Conservation (phyloP, 2,888 invertebrate genomes). For the Loripinus fragilis region DNA sequence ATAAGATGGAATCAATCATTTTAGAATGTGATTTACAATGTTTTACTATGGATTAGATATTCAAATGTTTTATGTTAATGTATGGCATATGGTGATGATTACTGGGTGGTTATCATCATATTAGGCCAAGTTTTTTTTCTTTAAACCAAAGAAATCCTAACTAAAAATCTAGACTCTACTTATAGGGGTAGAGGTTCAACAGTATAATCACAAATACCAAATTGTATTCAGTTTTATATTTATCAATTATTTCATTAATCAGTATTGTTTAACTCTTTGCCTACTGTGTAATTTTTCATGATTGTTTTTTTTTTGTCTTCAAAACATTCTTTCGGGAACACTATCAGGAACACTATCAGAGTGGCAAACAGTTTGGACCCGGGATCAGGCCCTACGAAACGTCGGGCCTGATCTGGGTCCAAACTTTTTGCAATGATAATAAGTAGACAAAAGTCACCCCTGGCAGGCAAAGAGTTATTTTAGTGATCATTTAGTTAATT, state of each 20-base stretch:
- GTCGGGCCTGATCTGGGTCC: too few relatives aligned
- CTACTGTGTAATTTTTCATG: background rate
- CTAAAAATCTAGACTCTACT: background rate
- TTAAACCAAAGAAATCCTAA: slow-evolving; percentile 7
- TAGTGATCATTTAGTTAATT: too few relatives aligned
- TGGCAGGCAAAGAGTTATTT: too few relatives aligned
- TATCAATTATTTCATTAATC: background rate
- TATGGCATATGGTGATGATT: background rate
- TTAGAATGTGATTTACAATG: slow-evolving; percentile 13
- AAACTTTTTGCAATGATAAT: too few relatives aligned
- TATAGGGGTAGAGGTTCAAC: background rate
- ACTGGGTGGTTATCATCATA: background rate
- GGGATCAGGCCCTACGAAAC: too few relatives aligned
- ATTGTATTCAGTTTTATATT: slow-evolving; percentile 11
- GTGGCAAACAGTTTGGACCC: too few relatives aligned
- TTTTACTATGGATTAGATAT: slow-evolving; percentile 12
- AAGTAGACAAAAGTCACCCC: too few relatives aligned
- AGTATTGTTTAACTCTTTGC: background rate
- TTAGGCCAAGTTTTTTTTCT: background rate
- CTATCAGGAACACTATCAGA: too few relatives aligned
- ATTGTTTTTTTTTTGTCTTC: too few relatives aligned
- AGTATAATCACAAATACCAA: slow-evolving; percentile 7
- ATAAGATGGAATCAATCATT: background rate
- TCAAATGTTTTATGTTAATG: background rate
- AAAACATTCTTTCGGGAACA: too few relatives aligned